These are phyloP conservation scores for Oncorhynchus mykiss DNA, from an alignment of 2,113 vertebrate species.

Conservation along the genomic window DNA sequence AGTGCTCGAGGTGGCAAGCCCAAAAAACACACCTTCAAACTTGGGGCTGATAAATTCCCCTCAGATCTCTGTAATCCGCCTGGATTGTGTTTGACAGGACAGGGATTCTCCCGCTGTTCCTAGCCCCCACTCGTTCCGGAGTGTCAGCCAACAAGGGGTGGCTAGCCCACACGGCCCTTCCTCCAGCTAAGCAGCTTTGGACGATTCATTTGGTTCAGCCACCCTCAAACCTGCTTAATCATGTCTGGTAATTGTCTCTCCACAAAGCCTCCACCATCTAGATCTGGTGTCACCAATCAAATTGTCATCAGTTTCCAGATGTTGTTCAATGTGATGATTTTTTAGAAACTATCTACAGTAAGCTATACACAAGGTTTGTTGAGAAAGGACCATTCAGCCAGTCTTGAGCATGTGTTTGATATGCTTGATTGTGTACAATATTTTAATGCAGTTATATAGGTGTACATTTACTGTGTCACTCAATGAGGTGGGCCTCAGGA, in stretches of 20 bases:
- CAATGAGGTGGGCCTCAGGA: too few species aligned
- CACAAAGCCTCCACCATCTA: constrained; percentile 1
- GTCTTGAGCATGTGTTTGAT: too few species aligned
- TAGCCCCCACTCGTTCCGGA: constrained; percentile 29
- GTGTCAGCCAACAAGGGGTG: constrained; percentile 44
- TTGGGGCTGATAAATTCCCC: constrained; percentile 79
- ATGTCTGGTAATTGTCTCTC: constrained; percentile 27
- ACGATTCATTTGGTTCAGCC: constrained; percentile 27
- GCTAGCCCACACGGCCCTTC: constrained; percentile 19
- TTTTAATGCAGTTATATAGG: too few species aligned
- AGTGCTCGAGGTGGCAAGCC: constrained; percentile 61
- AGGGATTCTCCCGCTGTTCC: constrained; percentile 62
- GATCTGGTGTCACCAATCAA: background rate
- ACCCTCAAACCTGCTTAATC: constrained; percentile 20
- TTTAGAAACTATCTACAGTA: background rate
- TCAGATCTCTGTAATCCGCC: constrained; percentile 71
- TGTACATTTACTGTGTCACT: too few species aligned
- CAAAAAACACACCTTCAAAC: constrained; percentile 64
- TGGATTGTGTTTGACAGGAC: constrained; percentile 70
- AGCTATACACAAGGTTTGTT: too few species aligned
- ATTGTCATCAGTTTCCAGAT: background rate
- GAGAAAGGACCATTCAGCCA: too few species aligned
- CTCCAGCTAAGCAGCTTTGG: constrained; percentile 40
- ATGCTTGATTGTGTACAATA: too few species aligned
- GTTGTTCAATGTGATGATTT: background rate